phyloP scores from a whole-genome alignment of 1,140 invertebrate genomes.

The Pseudomyrmex gracilis region DNA sequence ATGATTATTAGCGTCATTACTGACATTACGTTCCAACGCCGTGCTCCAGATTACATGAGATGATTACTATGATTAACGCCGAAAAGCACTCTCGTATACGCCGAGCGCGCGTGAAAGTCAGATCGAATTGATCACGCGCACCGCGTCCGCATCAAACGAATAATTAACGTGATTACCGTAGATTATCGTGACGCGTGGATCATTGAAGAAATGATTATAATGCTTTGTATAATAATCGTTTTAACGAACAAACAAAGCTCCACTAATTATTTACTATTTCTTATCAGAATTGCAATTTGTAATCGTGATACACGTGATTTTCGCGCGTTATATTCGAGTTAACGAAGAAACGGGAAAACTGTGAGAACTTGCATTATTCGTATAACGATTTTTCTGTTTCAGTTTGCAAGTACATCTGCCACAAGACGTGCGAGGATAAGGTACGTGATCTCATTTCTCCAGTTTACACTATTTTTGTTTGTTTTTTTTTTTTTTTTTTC shows the following conservation, averaged over 20 bases:
- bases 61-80: conserved; percentile 33
- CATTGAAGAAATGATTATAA: conserved; percentile 32
- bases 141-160: background rate
- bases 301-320: background rate
- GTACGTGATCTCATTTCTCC: conserved; percentile 83
- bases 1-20: conserved; percentile 30
- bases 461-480: background rate
- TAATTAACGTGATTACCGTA: conserved; percentile 23
- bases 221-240: conserved; percentile 4
- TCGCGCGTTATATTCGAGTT: background rate
- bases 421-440: conserved; percentile 91
- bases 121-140: background rate
- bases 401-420: conserved; percentile 93
- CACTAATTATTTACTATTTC: background rate
- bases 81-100: conserved; percentile 1
- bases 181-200: background rate
- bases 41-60: conserved; percentile 24
- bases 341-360: background rate
- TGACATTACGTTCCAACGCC: conserved; percentile 44
- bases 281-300: background rate
- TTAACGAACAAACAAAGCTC: background rate
- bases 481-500: background rate
- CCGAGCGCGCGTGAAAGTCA: conserved; percentile 17
- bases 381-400: conserved; percentile 83
- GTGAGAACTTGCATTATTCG: conserved; percentile 8